Evolutionary conservation across 2,888 invertebrate species (phyloP), one percentile per base, ranked within the genome.

Genomic region (Zaprionus bogoriensis): DNA sequence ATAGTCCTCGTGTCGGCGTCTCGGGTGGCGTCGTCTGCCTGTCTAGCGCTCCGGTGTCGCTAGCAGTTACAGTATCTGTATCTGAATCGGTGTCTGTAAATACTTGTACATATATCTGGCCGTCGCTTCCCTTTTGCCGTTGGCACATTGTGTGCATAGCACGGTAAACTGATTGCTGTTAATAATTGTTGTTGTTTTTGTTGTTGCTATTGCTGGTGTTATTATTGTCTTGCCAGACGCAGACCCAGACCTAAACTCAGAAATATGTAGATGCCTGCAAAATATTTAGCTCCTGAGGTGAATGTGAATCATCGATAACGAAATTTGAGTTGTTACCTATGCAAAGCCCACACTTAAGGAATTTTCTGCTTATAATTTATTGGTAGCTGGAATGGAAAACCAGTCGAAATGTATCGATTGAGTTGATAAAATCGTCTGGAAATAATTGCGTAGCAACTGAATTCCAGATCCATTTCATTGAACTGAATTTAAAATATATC

Each of bases 151-250:
- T 51, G 51, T 45, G 54, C 62, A 54, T 53, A 54, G 58, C 72
- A 53, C 52, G 39, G 44, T 50, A 30, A 72, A 72, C 73, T 77
- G 77, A 79, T 77, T 79, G 83, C 64, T 79, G 68, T 77, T 77
- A 70, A 79, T 79, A 71, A 81, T 74, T 54, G 39, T 55, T 55
- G 50, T 52, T 54, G 57, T 45, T 46, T 46, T 39, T 52, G 32
- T 23, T 48, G 63, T 32, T 50, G 19, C 45, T 47, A 48, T 36
- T 55, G 47, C 25, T 48, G 50, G 47, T 32, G n/a, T n/a, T n/a
- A n/a, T n/a, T n/a, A n/a, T n/a, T n/a, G n/a, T n/a, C n/a, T n/a
- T n/a, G n/a, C n/a, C n/a, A n/a, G n/a, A n/a, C n/a, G n/a, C n/a
- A n/a, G n/a, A n/a, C 17, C 6, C 14, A 39, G n/a, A n/a, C n/a